Base-by-base conservation (phyloP, 1,140 invertebrate genomes). In the Bombus vancouverensis region DNA sequence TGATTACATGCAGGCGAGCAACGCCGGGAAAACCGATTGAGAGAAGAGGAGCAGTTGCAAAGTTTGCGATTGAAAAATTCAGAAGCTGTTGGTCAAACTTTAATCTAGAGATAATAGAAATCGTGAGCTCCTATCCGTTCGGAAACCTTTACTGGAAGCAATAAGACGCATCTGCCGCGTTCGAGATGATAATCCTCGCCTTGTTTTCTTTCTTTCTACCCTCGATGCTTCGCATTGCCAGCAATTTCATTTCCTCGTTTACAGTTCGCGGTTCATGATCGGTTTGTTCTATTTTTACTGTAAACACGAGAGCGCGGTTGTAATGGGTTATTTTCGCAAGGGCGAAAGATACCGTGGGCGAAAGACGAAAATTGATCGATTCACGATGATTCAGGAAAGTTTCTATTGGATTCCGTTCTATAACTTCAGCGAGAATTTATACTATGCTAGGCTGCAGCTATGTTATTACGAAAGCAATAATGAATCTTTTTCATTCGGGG, bases 41-140 rank as follows among this genome's bases (percentile, higher is more conserved):
- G 28, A n/a, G 3, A n/a, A n/a, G 28, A 62, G 59, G 3, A 59
- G 59, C 39, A 28, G 13, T 6, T 44, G 68, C 9, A 42, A 44
- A 32, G 42, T 62, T 25, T 37, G 22, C 22, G 13, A n/a, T 10
- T 32, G 53, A 62, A 59, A 65, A 42, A 28, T 57, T 18, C 15
- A 22, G 8, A 44, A 59, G n/a, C 42, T 44, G 28, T n/a, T 28
- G 37, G 47, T 25, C 12, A 32, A n/a, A 39, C 37, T 44, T 57
- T 57, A 81, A 71, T 28, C 42, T 32, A 28, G 22, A 68, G 47
- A 57, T 79, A 66, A 78, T 66, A 66, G 42, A 79, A 79, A 79
- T 65, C 53, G 39, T 25, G 39, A 44, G n/a, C 5, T 18, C 22
- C 6, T 25, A 5, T 34, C 12, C 34, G n/a, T 25, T 44, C 10